These are phyloP conservation scores for Rhegmatorhina hoffmannsi DNA, from an alignment of 2,113 vertebrate genomes.

Conservation along the genomic window DNA sequence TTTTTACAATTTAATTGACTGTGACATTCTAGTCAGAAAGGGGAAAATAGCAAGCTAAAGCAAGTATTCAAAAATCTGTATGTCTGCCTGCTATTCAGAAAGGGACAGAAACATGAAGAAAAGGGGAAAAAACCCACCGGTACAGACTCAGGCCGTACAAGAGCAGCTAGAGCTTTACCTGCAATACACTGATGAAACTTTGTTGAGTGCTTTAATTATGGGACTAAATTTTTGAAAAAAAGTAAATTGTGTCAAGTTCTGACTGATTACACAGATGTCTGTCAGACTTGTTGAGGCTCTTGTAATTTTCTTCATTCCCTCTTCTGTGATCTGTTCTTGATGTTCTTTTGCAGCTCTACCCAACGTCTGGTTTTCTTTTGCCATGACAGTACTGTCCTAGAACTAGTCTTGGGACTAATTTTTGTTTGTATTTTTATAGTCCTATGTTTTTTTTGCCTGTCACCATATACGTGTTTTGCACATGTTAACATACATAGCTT, in stretches of 20 bases:
- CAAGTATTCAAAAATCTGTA: neutral
- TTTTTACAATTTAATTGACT: constrained; percentile 5
- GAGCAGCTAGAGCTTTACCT: neutral
- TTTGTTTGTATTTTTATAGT: neutral
- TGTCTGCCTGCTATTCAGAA: neutral
- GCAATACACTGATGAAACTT: neutral
- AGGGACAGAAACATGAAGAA: neutral
- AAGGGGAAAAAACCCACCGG: no score
- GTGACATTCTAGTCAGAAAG: neutral
- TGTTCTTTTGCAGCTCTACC: neutral
- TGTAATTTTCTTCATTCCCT: neutral
- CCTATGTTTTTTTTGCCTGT: neutral
- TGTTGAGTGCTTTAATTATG: neutral
- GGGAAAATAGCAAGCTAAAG: neutral
- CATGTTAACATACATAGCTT: neutral
- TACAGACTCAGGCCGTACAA: neutral
- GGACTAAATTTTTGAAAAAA: neutral
- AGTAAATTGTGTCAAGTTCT: neutral
- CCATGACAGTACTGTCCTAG: neutral
- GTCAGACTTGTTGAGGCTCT: neutral
- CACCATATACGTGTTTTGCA: neutral
- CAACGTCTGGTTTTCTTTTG: neutral
- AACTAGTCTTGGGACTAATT: neutral
- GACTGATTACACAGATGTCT: neutral
- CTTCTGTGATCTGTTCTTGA: neutral